Percentiles rank a stretch among this genome's conserved stretches.
Conservation (phyloP, 1,140 invertebrate species). For the Leptestheria dahalacensis region DNA sequence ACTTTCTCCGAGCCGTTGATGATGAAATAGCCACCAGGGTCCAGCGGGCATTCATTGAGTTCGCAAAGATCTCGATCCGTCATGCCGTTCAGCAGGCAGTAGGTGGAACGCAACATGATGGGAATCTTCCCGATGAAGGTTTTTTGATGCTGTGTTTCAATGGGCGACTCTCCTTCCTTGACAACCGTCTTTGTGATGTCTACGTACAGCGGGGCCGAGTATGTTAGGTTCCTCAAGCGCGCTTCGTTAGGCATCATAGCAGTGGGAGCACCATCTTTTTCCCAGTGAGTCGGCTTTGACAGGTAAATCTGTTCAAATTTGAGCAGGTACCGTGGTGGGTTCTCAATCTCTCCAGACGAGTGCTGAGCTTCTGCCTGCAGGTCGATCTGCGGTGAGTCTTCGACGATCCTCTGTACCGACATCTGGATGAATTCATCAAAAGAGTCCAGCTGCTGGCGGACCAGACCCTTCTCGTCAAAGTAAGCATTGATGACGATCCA, state of each 20-base stretch:
- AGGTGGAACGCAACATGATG: slow-evolving; percentile 95
- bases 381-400: slow-evolving; percentile 94
- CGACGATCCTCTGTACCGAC: slow-evolving; percentile 96
- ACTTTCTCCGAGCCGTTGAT: slow-evolving; percentile 92
- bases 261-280: slow-evolving; percentile 94
- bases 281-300: slow-evolving; percentile 98
- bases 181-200: slow-evolving; percentile 94
- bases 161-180: slow-evolving; percentile 75
- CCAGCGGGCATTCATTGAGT: slow-evolving; percentile 95
- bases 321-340: slow-evolving; percentile 71
- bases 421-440: slow-evolving; percentile 99
- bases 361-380: slow-evolving; percentile 95
- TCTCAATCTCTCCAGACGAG: slow-evolving; percentile 77
- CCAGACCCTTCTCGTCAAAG: slow-evolving; percentile 97
- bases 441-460: slow-evolving; percentile 95
- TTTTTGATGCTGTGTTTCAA: slow-evolving; percentile 89
- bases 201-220: slow-evolving; percentile 94
- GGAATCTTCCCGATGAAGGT: slow-evolving; percentile 99
- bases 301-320: slow-evolving; percentile 99
- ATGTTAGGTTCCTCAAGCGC: slow-evolving; percentile 68
- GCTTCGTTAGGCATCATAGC: slow-evolving; percentile 99
- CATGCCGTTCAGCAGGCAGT: slow-evolving; percentile 81
- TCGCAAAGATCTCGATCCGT: slow-evolving; percentile 96
- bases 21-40: slow-evolving; percentile 94
- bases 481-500: slow-evolving; percentile 99